Evolutionary conservation across 2,113 vertebrate genomes (phyloP).

Genomic region (Tupaia tana): DNA sequence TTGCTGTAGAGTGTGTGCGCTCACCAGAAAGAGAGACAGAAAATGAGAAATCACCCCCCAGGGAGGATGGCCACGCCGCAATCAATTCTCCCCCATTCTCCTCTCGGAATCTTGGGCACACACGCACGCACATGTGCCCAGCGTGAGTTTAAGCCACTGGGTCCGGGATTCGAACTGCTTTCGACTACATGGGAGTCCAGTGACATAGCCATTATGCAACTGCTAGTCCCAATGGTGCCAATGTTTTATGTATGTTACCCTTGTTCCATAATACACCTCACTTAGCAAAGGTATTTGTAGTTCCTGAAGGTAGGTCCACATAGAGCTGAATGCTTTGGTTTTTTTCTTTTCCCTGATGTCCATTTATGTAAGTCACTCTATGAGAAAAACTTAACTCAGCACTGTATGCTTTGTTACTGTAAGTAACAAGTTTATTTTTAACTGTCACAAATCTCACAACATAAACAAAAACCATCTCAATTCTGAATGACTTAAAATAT

Average conservation of each 20-base stretch:
- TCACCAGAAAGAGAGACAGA: too few relatives aligned
- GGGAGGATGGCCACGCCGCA: too few relatives aligned
- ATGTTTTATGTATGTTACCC: neutral
- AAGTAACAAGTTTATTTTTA: slow-evolving; percentile 45
- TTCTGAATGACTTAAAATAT: slow-evolving; percentile 39
- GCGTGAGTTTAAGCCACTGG: too few relatives aligned
- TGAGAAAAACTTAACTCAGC: neutral
- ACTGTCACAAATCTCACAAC: slow-evolving; percentile 34
- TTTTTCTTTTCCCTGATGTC: neutral
- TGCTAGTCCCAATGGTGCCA: too few relatives aligned
- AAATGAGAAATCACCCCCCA: too few relatives aligned
- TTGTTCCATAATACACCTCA: neutral
- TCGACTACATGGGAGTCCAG: too few relatives aligned
- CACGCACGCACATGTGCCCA: too few relatives aligned
- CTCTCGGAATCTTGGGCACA: too few relatives aligned
- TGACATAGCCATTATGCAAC: too few relatives aligned
- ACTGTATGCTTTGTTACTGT: slow-evolving; percentile 36
- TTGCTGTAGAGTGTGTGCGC: too few relatives aligned
- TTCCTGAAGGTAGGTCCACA: slow-evolving; percentile 17
- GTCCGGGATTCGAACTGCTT: too few relatives aligned
- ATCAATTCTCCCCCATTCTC: too few relatives aligned
- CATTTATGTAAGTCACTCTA: neutral
- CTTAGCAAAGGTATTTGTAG: slow-evolving; percentile 22
- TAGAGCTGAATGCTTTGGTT: neutral
- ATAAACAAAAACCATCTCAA: slow-evolving; percentile 1